Evolutionary conservation across 1,140 invertebrate species (phyloP), one percentile per base, ranked within the genome.

Genomic region (Reticulitermes speratus): DNA sequence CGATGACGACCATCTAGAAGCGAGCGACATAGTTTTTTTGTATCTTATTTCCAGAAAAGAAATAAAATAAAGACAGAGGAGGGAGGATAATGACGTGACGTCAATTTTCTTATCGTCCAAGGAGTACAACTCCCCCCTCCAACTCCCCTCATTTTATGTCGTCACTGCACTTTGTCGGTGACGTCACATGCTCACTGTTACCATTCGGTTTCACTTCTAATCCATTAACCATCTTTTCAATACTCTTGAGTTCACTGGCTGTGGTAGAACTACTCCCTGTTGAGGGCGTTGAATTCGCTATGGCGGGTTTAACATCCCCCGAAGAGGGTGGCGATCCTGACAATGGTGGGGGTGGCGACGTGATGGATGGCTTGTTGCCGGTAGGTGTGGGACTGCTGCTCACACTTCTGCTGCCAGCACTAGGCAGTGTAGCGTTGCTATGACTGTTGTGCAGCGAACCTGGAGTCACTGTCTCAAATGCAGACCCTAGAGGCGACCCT

Each of bases 181-280:
- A 52, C 25, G 48, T 52, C 75, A 48, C 55, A 38, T 82, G 82
- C 1, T n/a, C 86, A 38, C 55, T 45, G 52, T 55, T 55, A 21
- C 16, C 19, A 16, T 55, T 55, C 82, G 52, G 86, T 55, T 96
- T 95, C 83, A 96, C 94, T 90, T 98, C 97, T 45, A 98, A 92
- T 1, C 97, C 97, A 91, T 98, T 98, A 87, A 98, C 97, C 97
- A 98, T 98, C 90, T 98, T 97, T 91, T 99, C 97, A 91, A 99
- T 99, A 91, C 95, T 98, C 91, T 98, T 98, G 86, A 99, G 93
- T 91, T 98, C 97, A 89, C 94, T 94, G 87, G 88, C 87, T 44
- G 88, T 87, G 30, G 87, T 85, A 11, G 88, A 88, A 44, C 84
- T 84, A 44, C 65, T 30, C 7, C 65, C 65, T 12, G 65, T 75